phyloP scores from a whole-genome alignment of 2,113 vertebrate species.

The Scomber scombrus region DNA sequence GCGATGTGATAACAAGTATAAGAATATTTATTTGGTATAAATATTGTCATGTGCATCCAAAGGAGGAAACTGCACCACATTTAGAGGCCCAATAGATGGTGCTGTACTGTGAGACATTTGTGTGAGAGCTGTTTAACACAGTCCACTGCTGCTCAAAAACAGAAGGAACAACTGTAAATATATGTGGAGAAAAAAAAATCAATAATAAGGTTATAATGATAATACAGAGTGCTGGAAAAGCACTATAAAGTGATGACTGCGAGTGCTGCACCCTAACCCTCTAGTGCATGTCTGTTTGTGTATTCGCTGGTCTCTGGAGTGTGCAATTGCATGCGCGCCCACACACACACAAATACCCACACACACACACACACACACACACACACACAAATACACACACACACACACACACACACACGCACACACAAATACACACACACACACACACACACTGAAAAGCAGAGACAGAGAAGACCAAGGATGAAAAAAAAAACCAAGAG shows the following conservation, averaged over 20 bases:
- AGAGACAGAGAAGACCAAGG: slow-evolving; percentile 27
- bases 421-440: slow-evolving; percentile 28
- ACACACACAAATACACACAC: neutral
- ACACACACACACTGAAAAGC: neutral
- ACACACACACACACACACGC: neutral
- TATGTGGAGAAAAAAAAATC: slow-evolving; percentile 3
- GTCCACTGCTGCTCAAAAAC: slow-evolving; percentile 11
- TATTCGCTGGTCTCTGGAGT: slow-evolving; percentile 24
- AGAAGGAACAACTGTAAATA: slow-evolving; percentile 7
- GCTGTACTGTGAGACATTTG: slow-evolving; percentile 72
- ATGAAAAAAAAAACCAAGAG: neutral
- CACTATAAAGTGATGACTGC: neutral
- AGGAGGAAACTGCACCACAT: slow-evolving; percentile 59
- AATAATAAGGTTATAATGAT: neutral
- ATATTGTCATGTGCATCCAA: neutral
- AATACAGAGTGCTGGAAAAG: neutral
- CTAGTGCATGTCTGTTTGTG: slow-evolving; percentile 13
- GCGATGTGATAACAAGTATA: neutral
- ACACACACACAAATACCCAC: neutral
- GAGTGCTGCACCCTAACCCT: neutral
- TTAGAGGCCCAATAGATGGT: slow-evolving; percentile 79
- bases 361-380: slow-evolving; percentile 26
- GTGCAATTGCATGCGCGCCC: slow-evolving; percentile 9
- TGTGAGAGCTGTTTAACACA: slow-evolving; percentile 14
- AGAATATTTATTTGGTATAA: neutral